A percentile compares a stretch with the other conserved stretches of the same genome.
phyloP scores from a whole-genome alignment of 2,888 invertebrate genomes.

The Lobophora halterata region DNA sequence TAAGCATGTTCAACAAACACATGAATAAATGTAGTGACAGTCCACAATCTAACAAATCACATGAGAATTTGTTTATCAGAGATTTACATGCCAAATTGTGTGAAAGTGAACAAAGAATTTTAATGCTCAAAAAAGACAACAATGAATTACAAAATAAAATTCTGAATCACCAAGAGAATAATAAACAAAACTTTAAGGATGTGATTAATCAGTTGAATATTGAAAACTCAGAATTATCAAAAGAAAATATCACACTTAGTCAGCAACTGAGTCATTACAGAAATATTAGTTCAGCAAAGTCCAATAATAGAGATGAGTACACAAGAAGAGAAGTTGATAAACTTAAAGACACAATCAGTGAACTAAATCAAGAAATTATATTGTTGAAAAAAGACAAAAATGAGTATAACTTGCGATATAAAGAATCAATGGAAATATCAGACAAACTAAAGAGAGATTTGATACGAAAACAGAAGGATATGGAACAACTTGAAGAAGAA shows the following conservation, averaged over 20 bases:
- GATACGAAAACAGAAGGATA: conserved; percentile 62
- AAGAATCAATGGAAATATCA: conserved; percentile 56
- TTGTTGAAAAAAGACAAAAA: conserved; percentile 64
- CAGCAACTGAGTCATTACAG: conserved; percentile 62
- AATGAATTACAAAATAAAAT: conserved; percentile 57
- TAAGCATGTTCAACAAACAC: conserved; percentile 60
- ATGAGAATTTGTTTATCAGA: conserved; percentile 55
- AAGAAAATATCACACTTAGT: conserved; percentile 67
- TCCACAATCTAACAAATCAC: conserved; percentile 32
- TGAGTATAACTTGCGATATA: conserved; percentile 63
- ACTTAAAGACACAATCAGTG: conserved; percentile 55
- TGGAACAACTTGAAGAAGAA: conserved; percentile 69
- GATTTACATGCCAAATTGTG: conserved; percentile 69
- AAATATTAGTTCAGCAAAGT: conserved; percentile 46
- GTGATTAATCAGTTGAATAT: conserved; percentile 65
- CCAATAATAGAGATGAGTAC: conserved; percentile 45
- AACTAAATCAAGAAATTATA: conserved; percentile 54
- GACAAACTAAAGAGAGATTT: conserved; percentile 70
- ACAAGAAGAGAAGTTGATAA: conserved; percentile 51
- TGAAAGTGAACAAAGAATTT: conserved; percentile 72
- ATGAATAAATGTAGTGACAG: conserved; percentile 45
- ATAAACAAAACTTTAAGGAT: conserved; percentile 65
- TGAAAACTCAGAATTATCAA: conserved; percentile 69
- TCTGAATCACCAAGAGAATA: conserved; percentile 43
- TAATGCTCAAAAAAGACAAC: conserved; percentile 74